A percentile compares a stretch with the other conserved stretches of the same genome.
phyloP scores from a whole-genome alignment of 2,888 invertebrate species.

The Tachina grossa region DNA sequence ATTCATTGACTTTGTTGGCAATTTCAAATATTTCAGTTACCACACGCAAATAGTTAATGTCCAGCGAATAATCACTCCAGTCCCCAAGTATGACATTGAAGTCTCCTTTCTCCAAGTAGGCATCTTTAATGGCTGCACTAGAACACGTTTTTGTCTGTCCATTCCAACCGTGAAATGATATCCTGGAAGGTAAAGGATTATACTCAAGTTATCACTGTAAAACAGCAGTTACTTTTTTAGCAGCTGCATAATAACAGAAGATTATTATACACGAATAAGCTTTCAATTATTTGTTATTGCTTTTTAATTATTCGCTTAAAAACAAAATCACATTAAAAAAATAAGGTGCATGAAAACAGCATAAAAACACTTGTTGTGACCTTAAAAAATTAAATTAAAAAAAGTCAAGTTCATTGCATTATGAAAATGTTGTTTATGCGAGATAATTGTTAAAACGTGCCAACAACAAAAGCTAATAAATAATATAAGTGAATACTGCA shows the following conservation, averaged over 20 bases:
- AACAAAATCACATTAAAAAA: not conserved
- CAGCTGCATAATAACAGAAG: no score
- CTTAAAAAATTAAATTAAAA: not conserved
- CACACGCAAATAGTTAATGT: slow-evolving; percentile 75
- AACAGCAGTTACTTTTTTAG: not conserved
- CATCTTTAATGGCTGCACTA: slow-evolving; percentile 75
- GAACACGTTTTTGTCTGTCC: slow-evolving; percentile 74
- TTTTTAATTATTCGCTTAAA: no score
- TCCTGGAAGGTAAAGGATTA: slow-evolving; percentile 64
- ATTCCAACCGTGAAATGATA: slow-evolving; percentile 75
- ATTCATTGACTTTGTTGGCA: slow-evolving; percentile 73
- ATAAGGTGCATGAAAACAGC: not conserved
- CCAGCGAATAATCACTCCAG: slow-evolving; percentile 75
- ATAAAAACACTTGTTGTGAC: not conserved
- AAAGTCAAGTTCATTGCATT: slow-evolving; percentile 63
- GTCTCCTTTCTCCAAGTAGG: slow-evolving; percentile 74
- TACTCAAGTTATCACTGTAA: not conserved
- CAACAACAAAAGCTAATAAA: slow-evolving; percentile 13
- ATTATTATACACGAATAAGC: no score
- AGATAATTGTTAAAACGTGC: slow-evolving; percentile 27
- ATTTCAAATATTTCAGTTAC: slow-evolving; percentile 73
- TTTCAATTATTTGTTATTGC: no score
- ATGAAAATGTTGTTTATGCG: not conserved
- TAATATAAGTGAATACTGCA: slow-evolving; percentile 3
- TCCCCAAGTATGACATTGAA: slow-evolving; percentile 77